Evolutionary conservation across 1,140 invertebrate species (phyloP).

Genomic region (Drosophila setifemur): DNA sequence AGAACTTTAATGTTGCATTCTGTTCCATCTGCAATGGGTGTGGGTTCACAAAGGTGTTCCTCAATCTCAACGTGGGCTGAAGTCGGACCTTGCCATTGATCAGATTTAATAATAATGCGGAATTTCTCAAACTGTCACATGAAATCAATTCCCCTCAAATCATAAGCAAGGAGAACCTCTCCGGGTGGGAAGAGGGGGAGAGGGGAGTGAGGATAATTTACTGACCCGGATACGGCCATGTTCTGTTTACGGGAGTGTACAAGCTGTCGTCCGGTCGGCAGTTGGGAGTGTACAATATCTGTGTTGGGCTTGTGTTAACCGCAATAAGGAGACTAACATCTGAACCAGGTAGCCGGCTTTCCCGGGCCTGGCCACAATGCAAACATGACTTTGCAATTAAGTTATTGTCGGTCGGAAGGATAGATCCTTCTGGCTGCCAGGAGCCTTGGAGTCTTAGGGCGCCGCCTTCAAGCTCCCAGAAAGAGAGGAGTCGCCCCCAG

Average conservation of each 20-base stretch:
- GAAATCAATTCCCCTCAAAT: neutral
- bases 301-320: slow-evolving; percentile 26
- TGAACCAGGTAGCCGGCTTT: slow-evolving; percentile 52
- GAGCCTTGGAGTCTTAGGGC: too few relatives aligned
- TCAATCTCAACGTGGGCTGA: too few relatives aligned
- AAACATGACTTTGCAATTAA: slow-evolving; percentile 81
- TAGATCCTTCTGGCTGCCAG: neutral
- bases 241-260: slow-evolving; percentile 42
- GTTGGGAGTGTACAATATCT: neutral
- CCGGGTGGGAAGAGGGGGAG: neutral
- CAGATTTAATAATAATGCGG: slow-evolving; percentile 17
- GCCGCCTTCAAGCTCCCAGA: slow-evolving; percentile 2
- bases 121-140: slow-evolving; percentile 6
- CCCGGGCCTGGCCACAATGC: slow-evolving; percentile 56
- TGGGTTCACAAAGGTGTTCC: too few relatives aligned
- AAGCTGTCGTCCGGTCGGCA: slow-evolving; percentile 2
- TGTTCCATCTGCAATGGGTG: too few relatives aligned
- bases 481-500: neutral
- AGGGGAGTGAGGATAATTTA: neutral
- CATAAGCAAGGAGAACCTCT: slow-evolving; percentile 14
- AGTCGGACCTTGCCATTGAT: slow-evolving; percentile 3
- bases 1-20: too few relatives aligned
- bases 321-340: slow-evolving; percentile 33
- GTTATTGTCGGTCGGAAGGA: slow-evolving; percentile 67
- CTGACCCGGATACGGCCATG: slow-evolving; percentile 24